Conservation (phyloP, 2,113 vertebrate genomes). For the Hyperoodon ampullatus region DNA sequence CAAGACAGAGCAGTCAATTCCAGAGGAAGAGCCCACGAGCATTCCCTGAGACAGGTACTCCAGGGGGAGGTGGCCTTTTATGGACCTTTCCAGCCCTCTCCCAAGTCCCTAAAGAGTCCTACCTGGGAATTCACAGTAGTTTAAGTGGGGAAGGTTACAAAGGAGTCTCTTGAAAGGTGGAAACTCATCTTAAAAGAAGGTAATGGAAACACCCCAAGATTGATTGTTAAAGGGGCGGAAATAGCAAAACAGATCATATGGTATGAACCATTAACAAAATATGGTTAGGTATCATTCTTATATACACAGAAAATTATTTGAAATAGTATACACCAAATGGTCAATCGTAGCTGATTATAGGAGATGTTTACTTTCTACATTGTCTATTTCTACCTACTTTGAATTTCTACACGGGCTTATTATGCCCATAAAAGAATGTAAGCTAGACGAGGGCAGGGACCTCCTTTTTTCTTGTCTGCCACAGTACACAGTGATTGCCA, state of each 20-base stretch:
- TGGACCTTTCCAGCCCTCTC: neutral
- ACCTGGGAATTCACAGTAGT: neutral
- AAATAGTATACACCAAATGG: neutral
- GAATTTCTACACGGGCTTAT: neutral
- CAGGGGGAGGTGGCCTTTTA: neutral
- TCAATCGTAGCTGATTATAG: neutral
- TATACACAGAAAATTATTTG: neutral
- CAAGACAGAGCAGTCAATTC: neutral
- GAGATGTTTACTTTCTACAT: neutral
- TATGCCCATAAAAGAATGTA: neutral
- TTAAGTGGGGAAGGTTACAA: neutral
- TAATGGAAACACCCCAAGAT: neutral
- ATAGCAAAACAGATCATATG: neutral
- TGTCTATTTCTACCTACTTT: neutral
- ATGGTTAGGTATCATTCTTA: neutral
- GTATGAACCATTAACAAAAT: neutral
- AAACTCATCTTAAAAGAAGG: neutral
- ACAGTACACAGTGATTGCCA: neutral
- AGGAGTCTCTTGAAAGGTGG: neutral
- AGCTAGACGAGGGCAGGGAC: neutral
- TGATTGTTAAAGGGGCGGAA: neutral
- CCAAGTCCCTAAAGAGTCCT: neutral
- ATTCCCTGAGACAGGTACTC: neutral
- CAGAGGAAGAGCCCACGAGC: neutral
- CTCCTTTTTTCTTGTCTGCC: neutral